A percentile compares a stretch with the other conserved stretches of the same genome.
phyloP scores from a whole-genome alignment of 1,140 invertebrate species.

The Diorhabda elongata region DNA sequence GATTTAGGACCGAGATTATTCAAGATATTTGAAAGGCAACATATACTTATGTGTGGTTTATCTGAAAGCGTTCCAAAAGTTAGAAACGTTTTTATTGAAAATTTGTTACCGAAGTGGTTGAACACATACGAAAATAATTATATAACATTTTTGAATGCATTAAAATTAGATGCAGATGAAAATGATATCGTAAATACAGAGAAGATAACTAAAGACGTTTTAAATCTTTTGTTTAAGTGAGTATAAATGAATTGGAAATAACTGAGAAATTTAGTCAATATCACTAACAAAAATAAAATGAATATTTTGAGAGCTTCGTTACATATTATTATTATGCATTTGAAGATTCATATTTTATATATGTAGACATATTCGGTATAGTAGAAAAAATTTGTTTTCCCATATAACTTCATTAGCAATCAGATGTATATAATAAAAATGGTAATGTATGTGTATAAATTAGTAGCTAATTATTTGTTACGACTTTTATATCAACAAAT shows the following conservation, averaged over 20 bases:
- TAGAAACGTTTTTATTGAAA: slow-evolving; percentile 47
- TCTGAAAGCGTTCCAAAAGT: slow-evolving; percentile 59
- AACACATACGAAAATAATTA: slow-evolving; percentile 57
- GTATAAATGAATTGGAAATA: slow-evolving; percentile 14
- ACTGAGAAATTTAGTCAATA: too few relatives aligned
- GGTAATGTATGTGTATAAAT: too few relatives aligned
- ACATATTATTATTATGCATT: too few relatives aligned
- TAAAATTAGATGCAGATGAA: slow-evolving; percentile 59
- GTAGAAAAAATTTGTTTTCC: too few relatives aligned
- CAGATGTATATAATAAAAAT: too few relatives aligned
- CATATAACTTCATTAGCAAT: too few relatives aligned
- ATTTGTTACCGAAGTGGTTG: slow-evolving; percentile 63
- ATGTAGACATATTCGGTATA: too few relatives aligned
- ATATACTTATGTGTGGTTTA: slow-evolving; percentile 61
- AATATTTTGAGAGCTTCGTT: too few relatives aligned
- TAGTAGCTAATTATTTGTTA: too few relatives aligned
- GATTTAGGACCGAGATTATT: slow-evolving; percentile 63
- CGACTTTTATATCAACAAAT: too few relatives aligned
- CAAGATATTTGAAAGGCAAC: slow-evolving; percentile 64
- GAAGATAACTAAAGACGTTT: slow-evolving; percentile 43
- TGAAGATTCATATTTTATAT: too few relatives aligned
- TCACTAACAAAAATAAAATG: too few relatives aligned
- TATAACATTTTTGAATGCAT: slow-evolving; percentile 56
- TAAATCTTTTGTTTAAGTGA: slow-evolving; percentile 50
- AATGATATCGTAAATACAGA: slow-evolving; percentile 45